Evolutionary conservation across 2,888 invertebrate genomes (phyloP).

Genomic region (Zelleria hepariella): DNA sequence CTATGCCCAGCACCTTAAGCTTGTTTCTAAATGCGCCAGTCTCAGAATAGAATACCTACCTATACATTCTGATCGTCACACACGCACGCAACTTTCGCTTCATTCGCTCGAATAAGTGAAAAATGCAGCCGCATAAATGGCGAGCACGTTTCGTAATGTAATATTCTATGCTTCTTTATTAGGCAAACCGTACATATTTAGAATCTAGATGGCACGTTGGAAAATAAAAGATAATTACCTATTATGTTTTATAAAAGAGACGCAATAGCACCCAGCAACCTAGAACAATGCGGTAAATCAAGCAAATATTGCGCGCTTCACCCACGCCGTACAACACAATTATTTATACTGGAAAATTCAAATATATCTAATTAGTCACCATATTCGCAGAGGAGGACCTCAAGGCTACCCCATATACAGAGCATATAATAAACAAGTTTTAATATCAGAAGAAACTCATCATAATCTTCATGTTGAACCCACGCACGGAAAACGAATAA

Average conservation of each 20-base stretch:
- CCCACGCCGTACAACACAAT: conserved; percentile 48
- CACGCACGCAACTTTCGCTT: conserved; percentile 46
- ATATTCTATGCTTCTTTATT: conserved; percentile 7
- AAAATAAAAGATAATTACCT: neutral
- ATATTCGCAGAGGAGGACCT: conserved; percentile 51
- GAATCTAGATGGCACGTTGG: too few relatives aligned
- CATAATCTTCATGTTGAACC: conserved; percentile 55
- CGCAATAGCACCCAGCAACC: neutral
- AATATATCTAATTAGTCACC: conserved; percentile 59
- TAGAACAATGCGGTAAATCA: conserved; percentile 32
- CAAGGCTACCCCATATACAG: conserved; percentile 61
- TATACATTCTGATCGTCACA: conserved; percentile 18
- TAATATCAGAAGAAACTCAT: conserved; percentile 58
- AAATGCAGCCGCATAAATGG: conserved; percentile 20
- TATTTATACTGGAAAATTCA: conserved; percentile 50
- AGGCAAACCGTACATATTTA: too few relatives aligned
- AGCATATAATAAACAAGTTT: conserved; percentile 59
- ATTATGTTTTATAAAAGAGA: neutral
- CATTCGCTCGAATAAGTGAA: conserved; percentile 31
- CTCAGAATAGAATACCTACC: conserved; percentile 22
- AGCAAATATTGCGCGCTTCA: conserved; percentile 36
- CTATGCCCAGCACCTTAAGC: neutral
- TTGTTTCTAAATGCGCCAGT: conserved; percentile 24
- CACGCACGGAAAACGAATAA: conserved; percentile 49
- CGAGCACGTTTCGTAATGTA: conserved; percentile 20